Evolutionary conservation across 1,140 invertebrate genomes (phyloP).

Genomic region (Campoletis sonorensis): DNA sequence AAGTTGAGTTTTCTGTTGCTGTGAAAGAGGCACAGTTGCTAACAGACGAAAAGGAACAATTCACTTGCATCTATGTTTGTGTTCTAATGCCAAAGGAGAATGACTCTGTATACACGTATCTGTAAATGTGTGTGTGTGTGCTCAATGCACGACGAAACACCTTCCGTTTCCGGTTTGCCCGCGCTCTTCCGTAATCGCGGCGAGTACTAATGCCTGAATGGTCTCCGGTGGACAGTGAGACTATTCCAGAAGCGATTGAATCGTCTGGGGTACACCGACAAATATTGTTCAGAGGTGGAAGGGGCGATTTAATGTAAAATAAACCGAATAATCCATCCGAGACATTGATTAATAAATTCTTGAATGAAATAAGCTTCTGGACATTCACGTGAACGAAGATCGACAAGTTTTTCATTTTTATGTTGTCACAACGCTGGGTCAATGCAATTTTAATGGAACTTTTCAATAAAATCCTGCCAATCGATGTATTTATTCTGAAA

Average conservation of each 20-base stretch:
- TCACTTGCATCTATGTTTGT: not conserved
- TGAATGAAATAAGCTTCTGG: no score
- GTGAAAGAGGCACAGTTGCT: not conserved
- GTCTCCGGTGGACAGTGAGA: not conserved
- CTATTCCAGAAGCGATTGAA: not conserved
- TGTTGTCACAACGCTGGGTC: no score
- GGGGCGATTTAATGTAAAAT: not conserved
- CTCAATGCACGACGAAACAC: conserved; percentile 6
- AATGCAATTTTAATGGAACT: no score
- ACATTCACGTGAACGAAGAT: no score
- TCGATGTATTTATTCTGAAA: no score
- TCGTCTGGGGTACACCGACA: not conserved
- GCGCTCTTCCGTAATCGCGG: not conserved
- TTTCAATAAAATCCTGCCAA: no score
- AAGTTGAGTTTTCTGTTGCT: not conserved
- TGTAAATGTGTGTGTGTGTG: not conserved
- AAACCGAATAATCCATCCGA: no score
- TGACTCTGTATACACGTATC: not conserved
- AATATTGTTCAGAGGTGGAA: not conserved
- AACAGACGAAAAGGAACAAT: not conserved
- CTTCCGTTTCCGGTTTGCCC: conserved; percentile 5
- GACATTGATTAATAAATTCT: no score
- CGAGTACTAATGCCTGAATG: not conserved
- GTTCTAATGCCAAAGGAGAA: not conserved
- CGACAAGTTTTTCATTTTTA: no score